These are phyloP conservation scores for Argya squamiceps DNA, from an alignment of 2,797 vertebrate species.

Conservation along the genomic window DNA sequence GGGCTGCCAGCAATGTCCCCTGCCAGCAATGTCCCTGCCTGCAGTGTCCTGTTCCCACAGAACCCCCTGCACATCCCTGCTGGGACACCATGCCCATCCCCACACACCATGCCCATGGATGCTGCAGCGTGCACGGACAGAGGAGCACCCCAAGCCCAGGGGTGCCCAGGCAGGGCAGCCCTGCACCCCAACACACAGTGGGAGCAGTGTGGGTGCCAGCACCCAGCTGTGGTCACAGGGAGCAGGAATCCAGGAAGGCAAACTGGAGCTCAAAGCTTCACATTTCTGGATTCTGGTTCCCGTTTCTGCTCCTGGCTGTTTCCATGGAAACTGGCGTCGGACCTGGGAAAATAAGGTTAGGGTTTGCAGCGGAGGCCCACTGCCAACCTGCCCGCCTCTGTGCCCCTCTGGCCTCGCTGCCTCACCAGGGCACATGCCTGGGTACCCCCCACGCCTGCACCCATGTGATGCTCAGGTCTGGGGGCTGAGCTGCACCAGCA, in stretches of 20 bases:
- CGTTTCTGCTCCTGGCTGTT: constrained; percentile 72
- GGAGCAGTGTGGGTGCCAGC: neutral
- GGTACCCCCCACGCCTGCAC: neutral
- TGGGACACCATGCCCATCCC: neutral
- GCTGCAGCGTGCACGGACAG: accelerated
- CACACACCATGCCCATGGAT: accelerated
- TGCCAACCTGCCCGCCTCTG: constrained; percentile 29
- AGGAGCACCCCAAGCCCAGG: neutral
- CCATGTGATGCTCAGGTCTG: neutral
- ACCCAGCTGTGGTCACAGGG: neutral
- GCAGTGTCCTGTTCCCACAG: accelerated
- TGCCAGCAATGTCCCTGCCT: accelerated
- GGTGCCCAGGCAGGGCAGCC: neutral
- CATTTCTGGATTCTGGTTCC: constrained; percentile 74
- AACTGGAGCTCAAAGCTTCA: constrained; percentile 61
- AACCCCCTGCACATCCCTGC: neutral
- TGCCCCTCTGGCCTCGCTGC: neutral
- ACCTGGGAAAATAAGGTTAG: constrained; percentile 77
- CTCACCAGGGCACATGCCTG: neutral
- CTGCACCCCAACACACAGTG: accelerated
- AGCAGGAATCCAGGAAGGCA: constrained; percentile 63
- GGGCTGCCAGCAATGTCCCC: neutral
- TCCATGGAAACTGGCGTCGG: constrained; percentile 76
- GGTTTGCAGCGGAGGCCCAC: constrained; percentile 61
- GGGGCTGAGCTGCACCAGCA: neutral